phyloP scores from a whole-genome alignment of 2,888 invertebrate genomes.

The Cephus pulcher region DNA sequence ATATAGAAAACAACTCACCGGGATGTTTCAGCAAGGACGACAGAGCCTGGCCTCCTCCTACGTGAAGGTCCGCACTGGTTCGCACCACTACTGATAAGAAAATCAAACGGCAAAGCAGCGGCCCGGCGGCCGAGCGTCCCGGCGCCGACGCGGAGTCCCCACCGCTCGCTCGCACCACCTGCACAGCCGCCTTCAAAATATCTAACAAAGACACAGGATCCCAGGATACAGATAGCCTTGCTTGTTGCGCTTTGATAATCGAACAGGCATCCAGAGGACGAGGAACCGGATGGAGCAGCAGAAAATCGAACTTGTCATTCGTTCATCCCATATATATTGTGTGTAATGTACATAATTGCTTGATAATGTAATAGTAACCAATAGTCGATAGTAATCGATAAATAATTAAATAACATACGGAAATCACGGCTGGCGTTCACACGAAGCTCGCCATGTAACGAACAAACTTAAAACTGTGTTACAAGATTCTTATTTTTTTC shows the following conservation, averaged over 20 bases:
- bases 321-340: constrained; percentile 37
- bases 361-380: constrained; percentile 34
- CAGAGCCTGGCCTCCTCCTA: constrained; percentile 32
- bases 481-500: not conserved
- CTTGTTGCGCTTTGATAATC: not conserved
- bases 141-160: constrained; percentile 28
- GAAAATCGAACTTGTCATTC: constrained; percentile 6
- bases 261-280: not conserved
- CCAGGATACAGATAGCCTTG: not conserved
- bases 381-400: constrained; percentile 37
- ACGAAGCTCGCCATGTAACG: constrained; percentile 28
- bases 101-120: constrained; percentile 27
- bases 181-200: constrained; percentile 14
- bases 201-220: not conserved
- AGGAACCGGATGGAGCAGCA: not conserved
- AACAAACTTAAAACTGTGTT: constrained; percentile 28
- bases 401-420: constrained; percentile 43
- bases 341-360: constrained; percentile 40
- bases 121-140: not conserved
- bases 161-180: constrained; percentile 31
- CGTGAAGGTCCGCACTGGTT: constrained; percentile 24
- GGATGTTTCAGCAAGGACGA: constrained; percentile 31
- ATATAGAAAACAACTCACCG: constrained; percentile 36
- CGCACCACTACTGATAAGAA: constrained; percentile 46
- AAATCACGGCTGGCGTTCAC: constrained; percentile 26